These are phyloP conservation scores for Anthoscopus minutus DNA, from an alignment of 2,113 vertebrate genomes.

Conservation along the genomic window DNA sequence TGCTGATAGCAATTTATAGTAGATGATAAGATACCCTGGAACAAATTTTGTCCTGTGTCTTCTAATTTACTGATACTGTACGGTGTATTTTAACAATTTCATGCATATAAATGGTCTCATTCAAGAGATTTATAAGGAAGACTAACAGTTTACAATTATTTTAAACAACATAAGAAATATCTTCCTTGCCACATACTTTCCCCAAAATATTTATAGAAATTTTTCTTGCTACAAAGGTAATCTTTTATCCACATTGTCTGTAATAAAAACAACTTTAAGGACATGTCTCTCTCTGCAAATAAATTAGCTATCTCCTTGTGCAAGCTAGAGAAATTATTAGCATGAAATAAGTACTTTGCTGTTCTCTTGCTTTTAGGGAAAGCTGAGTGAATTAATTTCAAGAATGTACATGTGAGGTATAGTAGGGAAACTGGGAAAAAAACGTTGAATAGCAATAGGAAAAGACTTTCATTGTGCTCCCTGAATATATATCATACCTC, in stretches of 20 bases:
- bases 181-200: background rate
- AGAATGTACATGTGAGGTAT: background rate
- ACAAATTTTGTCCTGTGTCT: background rate
- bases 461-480: background rate
- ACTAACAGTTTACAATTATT: background rate
- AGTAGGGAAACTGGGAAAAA: background rate
- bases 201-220: background rate
- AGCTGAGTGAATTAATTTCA: constrained; percentile 19
- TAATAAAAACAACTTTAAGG: background rate
- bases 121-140: background rate
- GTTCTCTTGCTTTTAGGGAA: background rate
- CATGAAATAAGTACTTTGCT: constrained; percentile 8
- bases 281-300: constrained; percentile 11
- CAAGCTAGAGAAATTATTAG: constrained; percentile 45
- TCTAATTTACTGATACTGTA: background rate
- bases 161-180: background rate
- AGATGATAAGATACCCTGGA: background rate
- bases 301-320: constrained; percentile 3
- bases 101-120: background rate
- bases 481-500: background rate
- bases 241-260: background rate
- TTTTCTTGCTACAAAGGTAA: background rate
- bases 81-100: background rate
- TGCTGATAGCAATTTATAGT: background rate
- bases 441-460: background rate